Conservation (phyloP, 2,113 vertebrate genomes). For the Cercocebus atys region DNA sequence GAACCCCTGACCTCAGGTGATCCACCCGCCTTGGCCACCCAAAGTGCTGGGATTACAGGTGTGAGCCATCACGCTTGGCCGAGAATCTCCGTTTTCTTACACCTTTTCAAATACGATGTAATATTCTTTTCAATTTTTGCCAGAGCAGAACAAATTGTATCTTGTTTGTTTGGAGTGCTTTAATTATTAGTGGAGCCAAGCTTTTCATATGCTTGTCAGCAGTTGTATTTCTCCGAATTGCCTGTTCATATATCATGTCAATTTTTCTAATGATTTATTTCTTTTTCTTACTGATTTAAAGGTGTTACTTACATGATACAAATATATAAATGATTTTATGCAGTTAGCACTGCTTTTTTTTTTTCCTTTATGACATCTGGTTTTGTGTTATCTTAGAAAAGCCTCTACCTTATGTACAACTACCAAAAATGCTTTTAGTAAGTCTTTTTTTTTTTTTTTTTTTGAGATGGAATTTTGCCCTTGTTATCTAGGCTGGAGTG, state of each 20-base stretch:
- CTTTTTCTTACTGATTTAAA: conserved; percentile 6
- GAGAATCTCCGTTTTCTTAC: neutral
- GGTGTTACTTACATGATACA: neutral
- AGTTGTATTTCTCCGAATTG: neutral
- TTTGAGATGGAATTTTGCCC: neutral
- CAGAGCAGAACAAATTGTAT: neutral
- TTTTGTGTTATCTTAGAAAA: conserved; percentile 44
- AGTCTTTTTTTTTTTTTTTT: neutral
- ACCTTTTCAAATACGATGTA: neutral
- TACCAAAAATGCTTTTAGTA: neutral
- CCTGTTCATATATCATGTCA: neutral
- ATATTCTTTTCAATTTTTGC: conserved; percentile 26
- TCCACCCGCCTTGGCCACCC: too few relatives aligned
- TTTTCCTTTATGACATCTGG: neutral
- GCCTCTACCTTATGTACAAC: neutral
- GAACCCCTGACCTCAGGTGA: too few relatives aligned
- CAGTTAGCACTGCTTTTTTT: neutral
- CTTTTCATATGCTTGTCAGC: neutral
- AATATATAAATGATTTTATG: neutral
- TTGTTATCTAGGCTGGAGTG: neutral
- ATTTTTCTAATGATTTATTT: conserved; percentile 17
- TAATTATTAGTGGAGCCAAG: neutral
- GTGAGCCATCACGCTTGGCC: too few relatives aligned
- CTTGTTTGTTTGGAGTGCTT: conserved; percentile 8
- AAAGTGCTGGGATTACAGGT: too few relatives aligned